These are phyloP conservation scores for Drosophila silvestris DNA, from an alignment of 2,888 invertebrate species.

Conservation along the genomic window DNA sequence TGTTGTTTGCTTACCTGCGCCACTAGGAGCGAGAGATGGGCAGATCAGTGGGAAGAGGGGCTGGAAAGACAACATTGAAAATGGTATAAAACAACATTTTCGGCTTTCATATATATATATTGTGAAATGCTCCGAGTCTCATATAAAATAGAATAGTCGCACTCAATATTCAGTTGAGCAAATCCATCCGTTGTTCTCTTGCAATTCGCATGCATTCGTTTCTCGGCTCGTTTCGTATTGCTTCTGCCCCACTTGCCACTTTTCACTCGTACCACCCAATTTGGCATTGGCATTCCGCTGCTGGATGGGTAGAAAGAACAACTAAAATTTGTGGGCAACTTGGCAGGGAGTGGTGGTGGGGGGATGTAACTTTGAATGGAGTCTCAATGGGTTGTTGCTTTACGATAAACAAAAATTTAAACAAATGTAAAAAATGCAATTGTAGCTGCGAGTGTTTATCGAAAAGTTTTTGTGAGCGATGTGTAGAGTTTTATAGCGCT, in stretches of 20 bases:
- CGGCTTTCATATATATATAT: constrained; percentile 53
- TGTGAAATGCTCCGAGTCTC: constrained; percentile 43
- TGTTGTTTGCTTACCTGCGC: constrained; percentile 70
- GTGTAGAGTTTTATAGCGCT: neutral
- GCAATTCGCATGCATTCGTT: constrained; percentile 71
- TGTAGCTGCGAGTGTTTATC: constrained; percentile 54
- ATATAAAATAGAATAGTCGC: constrained; percentile 56
- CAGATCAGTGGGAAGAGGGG: neutral
- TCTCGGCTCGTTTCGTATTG: constrained; percentile 45
- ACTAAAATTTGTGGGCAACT: constrained; percentile 44
- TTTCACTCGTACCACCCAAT: constrained; percentile 3
- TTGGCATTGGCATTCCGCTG: constrained; percentile 36
- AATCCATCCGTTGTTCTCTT: constrained; percentile 71
- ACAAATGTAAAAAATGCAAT: constrained; percentile 63
- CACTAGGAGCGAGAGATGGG: constrained; percentile 15
- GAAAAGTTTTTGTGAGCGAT: constrained; percentile 25
- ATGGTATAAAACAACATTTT: constrained; percentile 72
- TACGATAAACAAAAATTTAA: constrained; percentile 69
- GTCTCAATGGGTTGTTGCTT: constrained; percentile 61
- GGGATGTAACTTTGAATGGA: constrained; percentile 53
- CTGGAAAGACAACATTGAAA: constrained; percentile 22
- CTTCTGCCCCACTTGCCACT: constrained; percentile 2
- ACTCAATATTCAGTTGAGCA: constrained; percentile 81
- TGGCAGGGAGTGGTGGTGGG: neutral
- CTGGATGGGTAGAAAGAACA: neutral